Base-by-base conservation (phyloP, 2,888 invertebrate genomes). In the Athalia circularis region DNA sequence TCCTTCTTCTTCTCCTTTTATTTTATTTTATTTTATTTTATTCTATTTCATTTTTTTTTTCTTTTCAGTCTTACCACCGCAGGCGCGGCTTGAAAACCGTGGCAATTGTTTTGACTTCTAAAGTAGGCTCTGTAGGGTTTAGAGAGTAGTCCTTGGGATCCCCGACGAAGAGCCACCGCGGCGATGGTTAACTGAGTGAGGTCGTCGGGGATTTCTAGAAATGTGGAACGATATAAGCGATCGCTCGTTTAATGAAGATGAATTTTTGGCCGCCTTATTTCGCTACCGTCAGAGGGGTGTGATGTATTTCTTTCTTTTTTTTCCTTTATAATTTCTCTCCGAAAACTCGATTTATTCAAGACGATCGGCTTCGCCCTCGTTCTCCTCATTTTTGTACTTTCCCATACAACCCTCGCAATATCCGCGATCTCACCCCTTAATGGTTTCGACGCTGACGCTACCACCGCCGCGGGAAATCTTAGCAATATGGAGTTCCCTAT, bases 101-200 rank as follows among this genome's bases (percentile, higher is more conserved):
- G 47, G 65, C 45, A 65, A 68, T 68, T 68, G 57, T 70, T 70
- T 59, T 47, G 52, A 68, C 15, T 70, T 70, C 57, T 59, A n/a
- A 52, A 57, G 70, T 70, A 59, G 29, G 57, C 54, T 70, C 52
- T 57, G 57, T 13, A 54, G 47, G 52, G 48, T 15, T 4, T 68
- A n/a, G 68, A 29, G 64, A 13, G 29, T 43, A 29, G 68, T 8
- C 47, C 15, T 29, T 29, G 29, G 29, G 29, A 29, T 29, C 29
- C 29, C 29, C 29, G 29, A 29, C 29, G 29, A 29, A 0, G 29
- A 29, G 29, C 2, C 29, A 29, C 13, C 54, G 9, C 13, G 13
- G 11, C 54, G 45, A 45, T 70, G 47, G 57, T 70, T 70, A 70
- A 45, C 45, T 70, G n/a, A 59, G 70, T 29, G 29, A 29, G 2